Conservation (phyloP, 2,113 vertebrate species). For the Neotoma lepida region DNA sequence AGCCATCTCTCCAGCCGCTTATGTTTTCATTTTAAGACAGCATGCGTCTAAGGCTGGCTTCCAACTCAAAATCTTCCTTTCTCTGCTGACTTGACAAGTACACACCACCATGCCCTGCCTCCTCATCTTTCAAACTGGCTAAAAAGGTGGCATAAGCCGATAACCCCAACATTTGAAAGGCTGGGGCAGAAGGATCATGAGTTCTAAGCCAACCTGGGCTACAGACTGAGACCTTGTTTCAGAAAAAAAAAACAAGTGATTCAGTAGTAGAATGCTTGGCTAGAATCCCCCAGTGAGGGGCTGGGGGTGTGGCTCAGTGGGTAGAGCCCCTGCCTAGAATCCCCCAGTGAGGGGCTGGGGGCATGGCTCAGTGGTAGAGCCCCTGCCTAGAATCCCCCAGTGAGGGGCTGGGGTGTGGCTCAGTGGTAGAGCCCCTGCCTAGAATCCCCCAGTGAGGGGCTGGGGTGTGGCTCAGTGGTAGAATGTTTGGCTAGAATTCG, state of each 20-base stretch:
- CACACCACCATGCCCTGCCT: neutral
- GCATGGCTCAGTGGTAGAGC: neutral
- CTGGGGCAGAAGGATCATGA: neutral
- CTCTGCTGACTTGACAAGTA: neutral
- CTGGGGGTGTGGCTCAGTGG: neutral
- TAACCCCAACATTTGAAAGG: neutral
- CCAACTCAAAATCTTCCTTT: no score
- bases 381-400: neutral
- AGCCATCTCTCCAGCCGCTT: no score
- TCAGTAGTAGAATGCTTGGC: neutral
- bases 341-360: neutral
- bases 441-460: neutral
- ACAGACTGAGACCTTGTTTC: neutral
- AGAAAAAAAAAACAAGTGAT: neutral
- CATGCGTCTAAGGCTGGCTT: neutral
- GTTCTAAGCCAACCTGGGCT: neutral
- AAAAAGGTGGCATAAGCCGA: neutral
- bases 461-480: neutral
- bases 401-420: neutral
- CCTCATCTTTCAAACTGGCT: neutral
- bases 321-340: neutral
- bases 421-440: neutral
- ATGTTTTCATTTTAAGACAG: neutral
- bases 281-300: neutral
- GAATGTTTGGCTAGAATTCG: neutral